Evolutionary conservation across 1,140 invertebrate genomes (phyloP).

Genomic region (Cydia amplana): DNA sequence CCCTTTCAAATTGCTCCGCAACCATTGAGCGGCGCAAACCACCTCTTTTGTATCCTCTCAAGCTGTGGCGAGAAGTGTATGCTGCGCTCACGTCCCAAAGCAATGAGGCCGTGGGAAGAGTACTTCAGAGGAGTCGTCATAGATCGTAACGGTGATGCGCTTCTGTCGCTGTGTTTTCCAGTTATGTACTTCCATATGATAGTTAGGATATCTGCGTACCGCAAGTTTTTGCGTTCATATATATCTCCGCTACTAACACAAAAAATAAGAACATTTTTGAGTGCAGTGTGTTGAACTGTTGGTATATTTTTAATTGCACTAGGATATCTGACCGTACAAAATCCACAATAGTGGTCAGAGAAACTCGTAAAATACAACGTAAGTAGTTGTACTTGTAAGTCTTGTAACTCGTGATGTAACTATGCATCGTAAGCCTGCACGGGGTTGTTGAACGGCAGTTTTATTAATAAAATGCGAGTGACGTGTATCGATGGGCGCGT

Average conservation of each 20-base stretch:
- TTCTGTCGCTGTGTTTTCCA: not conserved
- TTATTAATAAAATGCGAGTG: conserved; percentile 73
- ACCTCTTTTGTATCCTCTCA: conserved; percentile 23
- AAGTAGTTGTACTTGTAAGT: too few species aligned
- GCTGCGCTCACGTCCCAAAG: conserved; percentile 48
- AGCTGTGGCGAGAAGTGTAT: conserved; percentile 43
- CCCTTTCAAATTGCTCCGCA: not conserved
- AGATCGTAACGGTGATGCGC: conserved; percentile 56
- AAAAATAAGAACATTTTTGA: not conserved
- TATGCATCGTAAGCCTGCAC: conserved; percentile 47
- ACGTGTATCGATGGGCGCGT: conserved; percentile 64
- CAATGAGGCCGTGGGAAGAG: conserved; percentile 66
- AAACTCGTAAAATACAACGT: conserved; percentile 23
- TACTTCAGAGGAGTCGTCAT: conserved; percentile 40
- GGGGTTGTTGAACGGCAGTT: conserved; percentile 72
- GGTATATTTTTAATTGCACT: not conserved
- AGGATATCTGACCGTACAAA: not conserved
- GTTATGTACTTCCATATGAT: not conserved
- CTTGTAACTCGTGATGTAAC: conserved; percentile 48
- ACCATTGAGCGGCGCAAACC: conserved; percentile 28
- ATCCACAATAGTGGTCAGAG: not conserved
- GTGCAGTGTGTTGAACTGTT: not conserved
- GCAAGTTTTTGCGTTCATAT: too few species aligned
- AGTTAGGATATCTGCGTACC: not conserved
- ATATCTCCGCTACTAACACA: too few species aligned